phyloP scores from a whole-genome alignment of 1,140 invertebrate species.

The Paraescarpia echinospica region DNA sequence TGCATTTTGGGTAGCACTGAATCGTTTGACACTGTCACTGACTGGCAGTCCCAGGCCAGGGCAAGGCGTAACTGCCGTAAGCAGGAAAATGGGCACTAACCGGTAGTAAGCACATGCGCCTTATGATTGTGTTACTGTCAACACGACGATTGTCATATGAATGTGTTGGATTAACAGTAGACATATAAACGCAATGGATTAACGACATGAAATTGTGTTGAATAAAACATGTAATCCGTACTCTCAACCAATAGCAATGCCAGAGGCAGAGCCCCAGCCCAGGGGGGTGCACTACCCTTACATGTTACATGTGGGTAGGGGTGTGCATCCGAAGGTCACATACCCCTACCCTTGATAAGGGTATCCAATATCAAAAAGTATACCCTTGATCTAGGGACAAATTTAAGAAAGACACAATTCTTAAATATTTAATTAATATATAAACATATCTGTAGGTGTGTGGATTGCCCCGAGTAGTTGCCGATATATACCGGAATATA shows the following conservation, averaged over 20 bases:
- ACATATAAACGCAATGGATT: neutral
- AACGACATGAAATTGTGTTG: neutral
- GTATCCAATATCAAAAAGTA: no score
- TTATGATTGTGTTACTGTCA: neutral
- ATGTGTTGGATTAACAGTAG: neutral
- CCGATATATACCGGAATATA: no score
- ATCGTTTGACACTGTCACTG: neutral
- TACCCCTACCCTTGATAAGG: no score
- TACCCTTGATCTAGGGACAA: no score
- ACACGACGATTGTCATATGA: neutral
- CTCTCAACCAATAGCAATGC: neutral
- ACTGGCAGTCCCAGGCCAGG: neutral
- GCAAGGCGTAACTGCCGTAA: neutral
- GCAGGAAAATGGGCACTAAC: neutral
- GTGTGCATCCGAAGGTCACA: no score
- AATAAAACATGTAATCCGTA: neutral
- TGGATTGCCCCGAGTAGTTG: no score
- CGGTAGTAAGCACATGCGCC: neutral
- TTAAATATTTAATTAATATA: no score
- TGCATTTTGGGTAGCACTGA: neutral
- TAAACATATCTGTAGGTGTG: no score
- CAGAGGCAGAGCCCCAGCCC: no score
- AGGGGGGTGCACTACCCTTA: no score
- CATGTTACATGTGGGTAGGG: no score
- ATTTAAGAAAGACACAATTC: no score